Evolutionary conservation across 2,888 invertebrate species (phyloP).

Genomic region (Digitonthophagus gazella): DNA sequence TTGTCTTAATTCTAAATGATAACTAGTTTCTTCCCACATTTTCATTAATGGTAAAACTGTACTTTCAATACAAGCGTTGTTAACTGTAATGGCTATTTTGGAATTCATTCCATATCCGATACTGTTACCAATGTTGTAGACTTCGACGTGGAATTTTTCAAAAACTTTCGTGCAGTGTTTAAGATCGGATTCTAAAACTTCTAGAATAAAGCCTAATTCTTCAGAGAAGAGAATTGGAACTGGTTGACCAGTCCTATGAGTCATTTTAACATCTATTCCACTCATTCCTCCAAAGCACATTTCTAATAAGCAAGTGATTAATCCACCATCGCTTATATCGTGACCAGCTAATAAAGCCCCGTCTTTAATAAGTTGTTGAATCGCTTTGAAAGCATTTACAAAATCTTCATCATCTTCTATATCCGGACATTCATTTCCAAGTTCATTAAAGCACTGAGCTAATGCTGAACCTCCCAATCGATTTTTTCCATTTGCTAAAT

Average conservation of each 20-base stretch:
- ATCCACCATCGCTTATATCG: constrained; percentile 95
- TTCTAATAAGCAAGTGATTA: constrained; percentile 85
- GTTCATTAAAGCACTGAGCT: constrained; percentile 84
- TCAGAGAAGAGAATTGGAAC: constrained; percentile 77
- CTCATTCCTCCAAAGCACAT: constrained; percentile 95
- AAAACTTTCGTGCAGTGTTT: constrained; percentile 60
- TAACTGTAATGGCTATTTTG: constrained; percentile 59
- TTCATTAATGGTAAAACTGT: constrained; percentile 68
- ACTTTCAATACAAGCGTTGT: constrained; percentile 62
- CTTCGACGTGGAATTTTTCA: constrained; percentile 58
- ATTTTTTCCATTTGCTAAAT: constrained; percentile 69
- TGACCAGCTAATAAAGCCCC: constrained; percentile 79
- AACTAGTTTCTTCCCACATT: constrained; percentile 96
- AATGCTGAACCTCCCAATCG: constrained; percentile 90
- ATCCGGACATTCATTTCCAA: constrained; percentile 77
- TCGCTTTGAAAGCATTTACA: constrained; percentile 74
- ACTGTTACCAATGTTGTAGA: constrained; percentile 67
- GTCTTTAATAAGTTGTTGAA: constrained; percentile 79
- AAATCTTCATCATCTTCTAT: constrained; percentile 68
- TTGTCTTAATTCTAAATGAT: constrained; percentile 82
- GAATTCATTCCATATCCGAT: constrained; percentile 67
- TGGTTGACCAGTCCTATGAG: constrained; percentile 56
- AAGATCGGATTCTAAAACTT: constrained; percentile 61
- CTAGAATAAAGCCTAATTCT: constrained; percentile 83
- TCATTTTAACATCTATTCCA: constrained; percentile 68